Conservation (phyloP, 2,113 vertebrate genomes). For the Xiphophorus hellerii region DNA sequence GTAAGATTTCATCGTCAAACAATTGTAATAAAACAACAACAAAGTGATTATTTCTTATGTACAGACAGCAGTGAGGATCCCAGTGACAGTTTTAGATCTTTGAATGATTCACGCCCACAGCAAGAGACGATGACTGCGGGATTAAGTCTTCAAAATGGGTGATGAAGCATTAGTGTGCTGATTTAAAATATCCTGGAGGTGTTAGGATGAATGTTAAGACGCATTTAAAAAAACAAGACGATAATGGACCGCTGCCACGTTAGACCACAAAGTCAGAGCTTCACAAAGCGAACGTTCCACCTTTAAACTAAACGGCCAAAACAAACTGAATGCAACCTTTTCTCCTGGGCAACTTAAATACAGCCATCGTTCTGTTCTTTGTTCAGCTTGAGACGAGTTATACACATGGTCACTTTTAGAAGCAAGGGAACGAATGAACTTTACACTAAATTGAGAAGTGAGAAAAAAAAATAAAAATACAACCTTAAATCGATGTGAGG, state of each 20-base stretch:
- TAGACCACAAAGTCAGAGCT: background rate
- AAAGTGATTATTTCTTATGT: background rate
- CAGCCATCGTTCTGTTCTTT: background rate
- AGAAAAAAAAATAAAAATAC: background rate
- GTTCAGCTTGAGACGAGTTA: background rate
- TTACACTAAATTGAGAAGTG: background rate
- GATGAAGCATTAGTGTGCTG: background rate
- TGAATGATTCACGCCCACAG: background rate
- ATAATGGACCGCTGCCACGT: slow-evolving; percentile 9
- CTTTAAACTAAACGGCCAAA: background rate
- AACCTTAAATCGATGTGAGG: background rate
- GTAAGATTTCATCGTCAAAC: background rate
- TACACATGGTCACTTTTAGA: background rate
- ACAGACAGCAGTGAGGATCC: background rate
- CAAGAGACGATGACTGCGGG: background rate
- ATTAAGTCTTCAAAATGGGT: background rate
- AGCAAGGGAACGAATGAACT: background rate
- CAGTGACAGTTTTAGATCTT: slow-evolving; percentile 18
- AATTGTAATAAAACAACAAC: background rate
- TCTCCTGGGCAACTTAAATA: background rate
- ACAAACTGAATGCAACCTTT: background rate
- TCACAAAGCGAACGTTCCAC: slow-evolving; percentile 1
- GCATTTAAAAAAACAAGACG: slow-evolving; percentile 1
- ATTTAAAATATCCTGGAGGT: slow-evolving; percentile 2
- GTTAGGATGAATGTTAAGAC: background rate